These are phyloP conservation scores for Anabas testudineus DNA, from an alignment of 2,797 vertebrate genomes.

Conservation along the genomic window DNA sequence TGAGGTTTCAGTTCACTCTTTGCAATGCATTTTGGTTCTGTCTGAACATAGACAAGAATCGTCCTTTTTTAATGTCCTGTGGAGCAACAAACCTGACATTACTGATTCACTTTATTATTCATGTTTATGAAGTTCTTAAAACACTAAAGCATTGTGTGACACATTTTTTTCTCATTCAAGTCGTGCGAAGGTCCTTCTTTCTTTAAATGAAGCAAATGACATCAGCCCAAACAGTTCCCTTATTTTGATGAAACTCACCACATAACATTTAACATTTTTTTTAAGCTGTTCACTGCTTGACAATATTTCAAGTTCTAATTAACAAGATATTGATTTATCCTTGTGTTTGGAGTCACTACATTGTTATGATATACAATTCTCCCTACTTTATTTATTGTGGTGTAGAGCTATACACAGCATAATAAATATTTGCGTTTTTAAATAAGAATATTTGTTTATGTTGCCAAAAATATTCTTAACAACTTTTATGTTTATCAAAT, in stretches of 20 bases:
- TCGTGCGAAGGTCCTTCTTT: constrained; percentile 3
- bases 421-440: too few species aligned
- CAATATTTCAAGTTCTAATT: not conserved
- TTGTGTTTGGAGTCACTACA: too few species aligned
- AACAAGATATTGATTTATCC: not conserved
- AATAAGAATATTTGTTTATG: too few species aligned
- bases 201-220: not conserved
- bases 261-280: not conserved
- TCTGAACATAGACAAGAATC: constrained; percentile 1
- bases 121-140: constrained; percentile 6
- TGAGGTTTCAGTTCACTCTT: not conserved
- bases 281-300: not conserved
- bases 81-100: not conserved
- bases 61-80: too few species aligned
- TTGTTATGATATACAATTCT: not conserved
- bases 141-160: constrained; percentile 1
- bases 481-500: too few species aligned
- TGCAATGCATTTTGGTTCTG: not conserved
- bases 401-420: too few species aligned
- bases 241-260: not conserved
- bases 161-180: not conserved
- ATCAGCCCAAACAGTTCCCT: constrained; percentile 9
- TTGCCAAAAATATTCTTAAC: too few species aligned
- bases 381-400: not conserved
- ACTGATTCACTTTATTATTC: not conserved